phyloP scores from a whole-genome alignment of 2,797 vertebrate genomes.

The Centropyge bicolor region DNA sequence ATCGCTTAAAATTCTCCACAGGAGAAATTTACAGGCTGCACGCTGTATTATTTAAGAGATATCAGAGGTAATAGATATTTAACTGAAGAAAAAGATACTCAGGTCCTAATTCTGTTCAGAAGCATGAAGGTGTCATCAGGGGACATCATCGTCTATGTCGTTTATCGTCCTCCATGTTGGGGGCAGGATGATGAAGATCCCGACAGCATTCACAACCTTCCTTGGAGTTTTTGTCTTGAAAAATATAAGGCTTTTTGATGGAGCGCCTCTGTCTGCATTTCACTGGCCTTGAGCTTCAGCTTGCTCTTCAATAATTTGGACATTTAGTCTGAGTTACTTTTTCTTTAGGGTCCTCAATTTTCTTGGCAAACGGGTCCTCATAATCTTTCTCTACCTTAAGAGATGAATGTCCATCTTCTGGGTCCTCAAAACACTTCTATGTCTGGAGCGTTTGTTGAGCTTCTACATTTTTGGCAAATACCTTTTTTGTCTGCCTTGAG shows the following conservation, averaged over 20 bases:
- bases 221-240: not conserved
- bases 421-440: not conserved
- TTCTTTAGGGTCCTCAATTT: not conserved
- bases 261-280: not conserved
- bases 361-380: not conserved
- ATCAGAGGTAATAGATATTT: constrained; percentile 1
- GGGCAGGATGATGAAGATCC: not conserved
- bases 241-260: not conserved
- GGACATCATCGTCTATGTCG: not conserved
- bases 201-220: not conserved
- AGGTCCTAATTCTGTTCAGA: not conserved
- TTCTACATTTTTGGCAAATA: constrained; percentile 6
- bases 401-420: not conserved
- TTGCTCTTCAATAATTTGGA: not conserved
- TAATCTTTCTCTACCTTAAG: constrained; percentile 11
- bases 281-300: not conserved
- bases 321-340: not conserved
- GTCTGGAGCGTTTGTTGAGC: constrained; percentile 7
- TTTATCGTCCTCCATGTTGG: not conserved
- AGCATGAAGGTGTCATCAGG: not conserved
- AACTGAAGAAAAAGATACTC: constrained; percentile 15
- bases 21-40: not conserved
- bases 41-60: constrained; percentile 20
- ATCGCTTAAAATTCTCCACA: constrained; percentile 27
- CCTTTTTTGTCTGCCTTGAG: constrained; percentile 26